Percentiles rank a stretch among this genome's conserved stretches.
Evolutionary conservation across 2,113 vertebrate species (phyloP).

Genomic region (Aegotheles bennettii): DNA sequence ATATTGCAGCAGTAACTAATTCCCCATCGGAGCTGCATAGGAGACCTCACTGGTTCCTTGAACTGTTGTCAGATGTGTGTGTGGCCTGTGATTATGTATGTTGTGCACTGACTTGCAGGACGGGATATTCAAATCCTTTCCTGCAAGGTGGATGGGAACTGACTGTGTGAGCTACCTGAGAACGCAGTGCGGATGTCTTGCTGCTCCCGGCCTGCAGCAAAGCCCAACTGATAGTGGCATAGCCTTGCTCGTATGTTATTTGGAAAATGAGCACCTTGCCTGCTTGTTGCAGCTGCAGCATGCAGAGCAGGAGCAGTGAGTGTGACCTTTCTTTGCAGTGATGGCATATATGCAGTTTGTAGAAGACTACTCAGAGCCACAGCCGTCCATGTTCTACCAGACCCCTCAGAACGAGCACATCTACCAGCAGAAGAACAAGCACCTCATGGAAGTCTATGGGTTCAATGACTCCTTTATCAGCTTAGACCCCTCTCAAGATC

Average conservation of each 20-base stretch:
- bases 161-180: background rate
- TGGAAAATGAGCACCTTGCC: background rate
- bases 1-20: background rate
- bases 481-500: constrained; percentile 78
- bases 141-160: background rate
- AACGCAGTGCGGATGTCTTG: fast-evolving
- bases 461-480: constrained; percentile 88
- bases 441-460: constrained; percentile 93
- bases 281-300: background rate
- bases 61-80: background rate
- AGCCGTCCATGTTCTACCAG: constrained; percentile 96
- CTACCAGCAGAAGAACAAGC: constrained; percentile 94
- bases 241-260: background rate
- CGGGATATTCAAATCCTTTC: background rate
- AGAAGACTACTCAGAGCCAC: constrained; percentile 96
- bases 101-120: background rate
- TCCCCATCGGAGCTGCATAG: background rate
- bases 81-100: background rate
- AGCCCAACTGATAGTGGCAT: background rate
- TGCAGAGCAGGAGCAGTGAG: background rate
- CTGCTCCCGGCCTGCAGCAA: background rate
- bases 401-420: constrained; percentile 94
- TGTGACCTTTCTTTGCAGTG: constrained; percentile 72
- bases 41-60: background rate
- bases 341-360: constrained; percentile 97